Evolutionary conservation across 2,888 invertebrate species (phyloP), one percentile per base, ranked within the genome.

Genomic region (Nymphalis c-album): DNA sequence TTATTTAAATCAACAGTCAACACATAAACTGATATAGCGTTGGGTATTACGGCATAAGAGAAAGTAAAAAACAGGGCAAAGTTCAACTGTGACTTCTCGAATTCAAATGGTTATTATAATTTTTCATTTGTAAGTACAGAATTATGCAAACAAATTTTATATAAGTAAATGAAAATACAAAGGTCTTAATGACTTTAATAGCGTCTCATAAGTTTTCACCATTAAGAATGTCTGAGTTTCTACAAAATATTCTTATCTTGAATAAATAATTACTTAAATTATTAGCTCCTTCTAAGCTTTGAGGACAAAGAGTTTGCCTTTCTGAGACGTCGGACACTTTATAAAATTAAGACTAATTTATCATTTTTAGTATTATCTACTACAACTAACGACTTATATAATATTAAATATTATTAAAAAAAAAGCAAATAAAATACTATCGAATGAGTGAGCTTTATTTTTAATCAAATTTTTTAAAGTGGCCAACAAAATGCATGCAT

Each of bases 231-330:
- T 63, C 68, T 60, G 50, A 63, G 47, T 70, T 70, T 47, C 48
- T 69, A 57, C 35, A 35, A 68, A 60, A 68, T 63, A 68, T 45
- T 63, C 63, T 71, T 70, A 66, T 68, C 70, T 70, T 73, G 70
- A 73, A 73, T 73, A 70, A 72, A 73, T 70, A 67, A 72, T 73
- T 67, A 63, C 62, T 69, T 69, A 63, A 70, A 70, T 70, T 68
- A 72, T 71, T 69, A 67, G 70, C 57, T 58, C 57, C 16, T 68
- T 60, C 63, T 68, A 51, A 71, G 57, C 60, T 66, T 65, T 58
- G 55, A 66, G 63, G 63, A 66, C 68, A 64, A 60, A 68, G 64
- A 68, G 60, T 55, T 64, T 60, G 47, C 47, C 46, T 68, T 64
- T 64, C 60, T 50, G 22, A 60, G 64, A 60, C 60, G 53, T 50